Evolutionary conservation across 2,113 vertebrate genomes (phyloP).

Genomic region (Actinemys pallida): DNA sequence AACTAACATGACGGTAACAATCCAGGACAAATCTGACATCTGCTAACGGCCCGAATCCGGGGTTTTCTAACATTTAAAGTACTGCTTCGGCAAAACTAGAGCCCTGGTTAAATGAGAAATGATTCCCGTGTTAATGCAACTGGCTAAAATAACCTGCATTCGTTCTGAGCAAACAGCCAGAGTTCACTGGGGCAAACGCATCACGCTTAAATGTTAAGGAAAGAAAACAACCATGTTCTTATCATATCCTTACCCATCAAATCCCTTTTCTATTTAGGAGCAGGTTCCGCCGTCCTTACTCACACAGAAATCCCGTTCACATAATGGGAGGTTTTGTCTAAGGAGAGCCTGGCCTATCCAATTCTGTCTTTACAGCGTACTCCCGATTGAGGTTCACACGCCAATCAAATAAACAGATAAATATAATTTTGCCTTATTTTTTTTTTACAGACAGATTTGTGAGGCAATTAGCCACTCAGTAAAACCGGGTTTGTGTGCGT

Average conservation of each 20-base stretch:
- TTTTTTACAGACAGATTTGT: not conserved
- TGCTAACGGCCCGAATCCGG: not conserved
- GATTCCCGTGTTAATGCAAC: not conserved
- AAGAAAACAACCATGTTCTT: not conserved
- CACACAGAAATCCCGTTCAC: not conserved
- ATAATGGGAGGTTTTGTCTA: not conserved
- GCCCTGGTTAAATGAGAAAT: not conserved
- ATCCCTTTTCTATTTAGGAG: not conserved
- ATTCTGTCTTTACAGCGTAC: not conserved
- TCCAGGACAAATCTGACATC: not conserved
- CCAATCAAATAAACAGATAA: not conserved
- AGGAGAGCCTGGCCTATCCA: not conserved
- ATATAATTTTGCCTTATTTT: not conserved
- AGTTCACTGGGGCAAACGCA: not conserved
- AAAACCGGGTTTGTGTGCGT: not conserved
- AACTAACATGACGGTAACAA: not conserved
- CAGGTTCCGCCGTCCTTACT: not conserved
- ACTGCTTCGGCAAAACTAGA: not conserved
- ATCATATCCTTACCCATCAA: too few species aligned
- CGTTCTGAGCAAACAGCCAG: not conserved
- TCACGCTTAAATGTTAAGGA: not conserved
- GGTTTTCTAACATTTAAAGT: not conserved
- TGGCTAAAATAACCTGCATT: not conserved
- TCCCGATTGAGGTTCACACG: not conserved
- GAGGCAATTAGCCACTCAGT: not conserved